A percentile compares a stretch with the other conserved stretches of the same genome.
These are phyloP conservation scores for Trachymyrmex septentrionalis DNA, from an alignment of 1,140 invertebrate species.

Conservation along the genomic window DNA sequence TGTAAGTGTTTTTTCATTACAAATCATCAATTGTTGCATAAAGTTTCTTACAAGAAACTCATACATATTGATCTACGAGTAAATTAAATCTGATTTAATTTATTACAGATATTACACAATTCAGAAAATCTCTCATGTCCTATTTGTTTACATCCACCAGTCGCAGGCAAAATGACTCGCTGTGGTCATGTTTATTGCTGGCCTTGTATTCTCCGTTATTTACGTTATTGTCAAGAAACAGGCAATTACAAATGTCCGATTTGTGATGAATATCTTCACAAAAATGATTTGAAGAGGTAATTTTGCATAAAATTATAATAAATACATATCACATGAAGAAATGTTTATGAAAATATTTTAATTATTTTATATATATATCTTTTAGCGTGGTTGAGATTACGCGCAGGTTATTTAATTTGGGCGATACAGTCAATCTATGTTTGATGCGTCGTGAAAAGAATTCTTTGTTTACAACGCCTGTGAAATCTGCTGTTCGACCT, in stretches of 20 bases:
- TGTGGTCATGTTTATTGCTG: slow-evolving; percentile 99
- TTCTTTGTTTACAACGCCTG: slow-evolving; percentile 91
- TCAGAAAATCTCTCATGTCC: slow-evolving; percentile 93
- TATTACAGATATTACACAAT: slow-evolving; percentile 87
- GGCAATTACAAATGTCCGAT: slow-evolving; percentile 93
- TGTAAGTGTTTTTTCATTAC: slow-evolving; percentile 88
- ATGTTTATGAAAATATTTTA: neutral
- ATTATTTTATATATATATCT: slow-evolving; percentile 28
- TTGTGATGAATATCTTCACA: slow-evolving; percentile 93
- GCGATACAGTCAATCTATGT: slow-evolving; percentile 92
- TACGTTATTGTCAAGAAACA: slow-evolving; percentile 92
- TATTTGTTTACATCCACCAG: slow-evolving; percentile 95
- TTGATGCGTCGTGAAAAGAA: slow-evolving; percentile 95
- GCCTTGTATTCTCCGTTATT: slow-evolving; percentile 97
- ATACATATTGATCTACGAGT: neutral
- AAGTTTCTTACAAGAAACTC: neutral
- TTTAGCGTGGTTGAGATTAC: slow-evolving; percentile 88
- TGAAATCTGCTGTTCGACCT: slow-evolving; percentile 74
- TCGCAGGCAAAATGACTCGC: slow-evolving; percentile 95
- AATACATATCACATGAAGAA: neutral
- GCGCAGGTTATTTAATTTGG: slow-evolving; percentile 89
- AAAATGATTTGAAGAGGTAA: slow-evolving; percentile 94
- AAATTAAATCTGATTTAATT: slow-evolving; percentile 42
- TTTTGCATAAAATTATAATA: neutral
- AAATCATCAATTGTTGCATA: neutral